These are phyloP conservation scores for Emydocephalus ijimae DNA, from an alignment of 2,113 vertebrate genomes.

Conservation along the genomic window DNA sequence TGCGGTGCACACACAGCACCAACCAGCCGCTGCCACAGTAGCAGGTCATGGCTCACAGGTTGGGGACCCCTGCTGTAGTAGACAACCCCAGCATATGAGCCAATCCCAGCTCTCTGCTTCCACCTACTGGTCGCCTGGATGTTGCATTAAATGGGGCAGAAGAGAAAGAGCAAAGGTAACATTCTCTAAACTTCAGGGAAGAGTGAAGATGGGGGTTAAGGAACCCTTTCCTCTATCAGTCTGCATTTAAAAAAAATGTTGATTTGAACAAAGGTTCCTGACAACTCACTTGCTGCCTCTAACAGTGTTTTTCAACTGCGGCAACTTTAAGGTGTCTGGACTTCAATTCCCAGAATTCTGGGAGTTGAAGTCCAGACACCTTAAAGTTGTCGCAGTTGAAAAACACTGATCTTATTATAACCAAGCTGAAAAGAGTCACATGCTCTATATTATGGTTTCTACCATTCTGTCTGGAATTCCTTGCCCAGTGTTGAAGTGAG, in stretches of 20 bases:
- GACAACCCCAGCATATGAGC: background rate
- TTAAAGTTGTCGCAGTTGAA: background rate
- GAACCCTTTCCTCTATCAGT: background rate
- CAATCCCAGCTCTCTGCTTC: background rate
- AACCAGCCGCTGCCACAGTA: no score
- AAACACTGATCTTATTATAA: background rate
- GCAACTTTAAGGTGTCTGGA: background rate
- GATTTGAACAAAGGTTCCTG: background rate
- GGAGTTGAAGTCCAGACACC: background rate
- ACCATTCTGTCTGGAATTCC: background rate
- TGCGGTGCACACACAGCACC: no score
- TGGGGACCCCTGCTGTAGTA: no score
- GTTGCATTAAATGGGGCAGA: background rate
- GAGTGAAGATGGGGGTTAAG: background rate
- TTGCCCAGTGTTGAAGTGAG: background rate
- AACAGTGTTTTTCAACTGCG: background rate
- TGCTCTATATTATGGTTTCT: background rate
- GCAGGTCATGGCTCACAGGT: no score
- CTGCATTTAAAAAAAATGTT: background rate
- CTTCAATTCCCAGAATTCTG: background rate
- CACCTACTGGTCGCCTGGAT: background rate
- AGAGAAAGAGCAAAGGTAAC: background rate
- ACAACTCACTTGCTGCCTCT: background rate
- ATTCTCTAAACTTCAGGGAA: background rate
- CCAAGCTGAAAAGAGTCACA: background rate